Base-by-base conservation (phyloP, 2,113 vertebrate species). In the Peromyscus leucopus region DNA sequence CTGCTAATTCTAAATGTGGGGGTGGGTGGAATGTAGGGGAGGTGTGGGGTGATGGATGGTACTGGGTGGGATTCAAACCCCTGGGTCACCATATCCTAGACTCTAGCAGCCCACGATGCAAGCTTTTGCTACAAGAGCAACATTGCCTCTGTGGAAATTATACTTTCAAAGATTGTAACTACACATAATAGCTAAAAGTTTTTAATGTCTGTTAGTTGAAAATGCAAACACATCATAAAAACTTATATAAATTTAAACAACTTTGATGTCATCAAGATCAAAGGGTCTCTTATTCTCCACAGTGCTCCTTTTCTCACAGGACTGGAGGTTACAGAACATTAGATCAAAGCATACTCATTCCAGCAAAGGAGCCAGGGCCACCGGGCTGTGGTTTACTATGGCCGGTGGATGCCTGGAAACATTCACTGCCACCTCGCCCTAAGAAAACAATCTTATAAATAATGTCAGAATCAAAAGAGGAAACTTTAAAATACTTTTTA, bases 321-420 rank as follows among this genome's bases (percentile, higher is more conserved):
- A 19, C 22, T 90, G 7, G 48, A 76, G 88, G 36, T 15, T 84
- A 82, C 94, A 76, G 83, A 95, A 78, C 75, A 67, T 36, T 36
- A 16, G 83, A 26, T 84, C 63, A 96, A 90, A 95, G 65, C 51
- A 72, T 89, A 88, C 12, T 89, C 46, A 42, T 76, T 9, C 42
- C 33, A 12, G 39, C 59, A 75, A 84, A 42, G 36, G 11, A 19
- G 9, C 78, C 4, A 78, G 4, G 12, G 19, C 61, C 63, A 0
- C 74, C 74, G 61, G 28, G 3, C 63, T 19, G 16, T 16, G 78
- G 28, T 85, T 95, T 95, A 46, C 76, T 76, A 65, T 31, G 39
- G 84, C 67, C 11, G 24, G 3, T 31, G 79, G 79, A 91, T 93
- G 17, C 63, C 48, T 91, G 67, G 57, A 90, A 87, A 85, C 21